Conservation (phyloP, 2,113 vertebrate species). For the Leiothrix lutea region DNA sequence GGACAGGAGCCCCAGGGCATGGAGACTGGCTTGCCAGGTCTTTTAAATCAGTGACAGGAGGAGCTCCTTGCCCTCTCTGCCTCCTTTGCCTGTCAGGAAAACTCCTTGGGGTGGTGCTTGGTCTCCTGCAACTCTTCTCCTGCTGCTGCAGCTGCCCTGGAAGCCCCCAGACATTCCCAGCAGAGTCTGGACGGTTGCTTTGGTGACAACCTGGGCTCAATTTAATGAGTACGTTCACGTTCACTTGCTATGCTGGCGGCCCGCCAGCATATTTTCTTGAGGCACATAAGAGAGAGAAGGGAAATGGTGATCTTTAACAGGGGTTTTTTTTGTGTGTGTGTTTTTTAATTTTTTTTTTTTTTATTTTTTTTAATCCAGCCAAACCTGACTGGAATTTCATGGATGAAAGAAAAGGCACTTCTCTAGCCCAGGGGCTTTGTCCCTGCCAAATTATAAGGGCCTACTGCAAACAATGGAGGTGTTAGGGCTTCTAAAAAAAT, state of each 20-base stretch:
- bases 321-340: not conserved
- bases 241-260: conserved; percentile 32
- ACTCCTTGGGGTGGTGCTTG: not conserved
- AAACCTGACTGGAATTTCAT: conserved; percentile 67
- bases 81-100: not conserved
- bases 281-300: conserved; percentile 48
- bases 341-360: not conserved
- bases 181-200: conserved; percentile 31
- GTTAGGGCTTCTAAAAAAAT: conserved; percentile 64
- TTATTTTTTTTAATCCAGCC: not conserved
- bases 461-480: conserved; percentile 56
- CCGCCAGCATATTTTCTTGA: conserved; percentile 32
- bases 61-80: not conserved
- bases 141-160: conserved; percentile 10
- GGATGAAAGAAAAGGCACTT: conserved; percentile 64
- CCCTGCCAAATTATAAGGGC: conserved; percentile 59
- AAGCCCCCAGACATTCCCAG: conserved; percentile 42
- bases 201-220: conserved; percentile 52
- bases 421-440: conserved; percentile 53
- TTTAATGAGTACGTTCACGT: conserved; percentile 43
- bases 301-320: conserved; percentile 48
- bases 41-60: not conserved
- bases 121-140: not conserved
- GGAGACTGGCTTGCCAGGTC: not conserved
- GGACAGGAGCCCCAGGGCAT: not conserved